phyloP scores from a whole-genome alignment of 2,797 vertebrate species.

The Sitta carolinensis region DNA sequence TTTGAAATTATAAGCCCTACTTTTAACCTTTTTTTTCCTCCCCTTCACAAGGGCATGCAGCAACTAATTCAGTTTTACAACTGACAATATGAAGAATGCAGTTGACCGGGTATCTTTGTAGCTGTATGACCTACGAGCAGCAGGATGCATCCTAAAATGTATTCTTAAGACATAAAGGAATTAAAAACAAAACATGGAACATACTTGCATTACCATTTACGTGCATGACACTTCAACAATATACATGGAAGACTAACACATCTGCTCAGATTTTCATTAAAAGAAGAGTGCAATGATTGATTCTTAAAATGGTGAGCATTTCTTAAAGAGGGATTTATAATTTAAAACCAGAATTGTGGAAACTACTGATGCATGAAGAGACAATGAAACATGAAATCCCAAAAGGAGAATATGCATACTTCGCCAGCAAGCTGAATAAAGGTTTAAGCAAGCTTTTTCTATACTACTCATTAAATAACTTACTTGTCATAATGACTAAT shows the following conservation, averaged over 20 bases:
- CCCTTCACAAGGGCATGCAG: conserved; percentile 69
- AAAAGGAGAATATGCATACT: conserved; percentile 65
- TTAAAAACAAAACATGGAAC: conserved; percentile 68
- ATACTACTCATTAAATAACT: conserved; percentile 65
- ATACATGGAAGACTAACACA: conserved; percentile 61
- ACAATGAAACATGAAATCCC: conserved; percentile 68
- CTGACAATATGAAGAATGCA: conserved; percentile 70
- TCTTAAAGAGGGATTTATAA: conserved; percentile 70
- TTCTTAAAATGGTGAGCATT: conserved; percentile 74
- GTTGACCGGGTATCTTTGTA: conserved; percentile 63
- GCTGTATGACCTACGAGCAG: conserved; percentile 67
- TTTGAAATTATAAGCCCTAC: conserved; percentile 48
- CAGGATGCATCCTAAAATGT: conserved; percentile 66
- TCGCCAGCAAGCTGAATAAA: conserved; percentile 72
- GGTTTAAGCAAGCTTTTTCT: conserved; percentile 69
- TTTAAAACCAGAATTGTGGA: conserved; percentile 70
- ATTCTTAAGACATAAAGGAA: conserved; percentile 72
- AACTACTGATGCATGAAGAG: conserved; percentile 71
- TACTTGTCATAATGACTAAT: conserved; percentile 68
- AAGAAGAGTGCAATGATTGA: conserved; percentile 67
- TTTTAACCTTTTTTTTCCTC: conserved; percentile 65
- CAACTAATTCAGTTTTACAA: conserved; percentile 71
- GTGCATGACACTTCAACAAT: conserved; percentile 58
- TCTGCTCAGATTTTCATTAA: conserved; percentile 60
- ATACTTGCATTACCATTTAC: conserved; percentile 48